Evolutionary conservation across 1,140 invertebrate species (phyloP).

Genomic region (Tetraneura akinire): DNA sequence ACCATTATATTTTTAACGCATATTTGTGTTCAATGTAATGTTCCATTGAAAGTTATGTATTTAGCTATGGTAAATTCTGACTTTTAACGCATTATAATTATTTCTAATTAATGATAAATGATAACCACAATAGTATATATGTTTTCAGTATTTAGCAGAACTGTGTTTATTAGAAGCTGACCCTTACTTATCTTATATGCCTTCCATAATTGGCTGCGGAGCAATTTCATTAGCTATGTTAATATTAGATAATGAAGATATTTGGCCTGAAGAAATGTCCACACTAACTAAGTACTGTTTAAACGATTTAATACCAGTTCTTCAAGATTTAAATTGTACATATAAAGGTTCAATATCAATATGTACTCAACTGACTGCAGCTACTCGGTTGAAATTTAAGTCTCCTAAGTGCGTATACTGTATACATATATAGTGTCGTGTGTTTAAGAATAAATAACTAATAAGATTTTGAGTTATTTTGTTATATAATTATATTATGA

Average conservation of each 20-base stretch:
- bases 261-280: conserved; percentile 69
- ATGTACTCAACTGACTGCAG: conserved; percentile 74
- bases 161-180: conserved; percentile 83
- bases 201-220: conserved; percentile 82
- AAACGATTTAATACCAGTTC: conserved; percentile 69
- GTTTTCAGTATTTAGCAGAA: conserved; percentile 80
- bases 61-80: conserved; percentile 73
- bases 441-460: no score
- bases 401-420: conserved; percentile 56
- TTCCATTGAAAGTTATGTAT: conserved; percentile 70
- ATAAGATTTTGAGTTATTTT: no score
- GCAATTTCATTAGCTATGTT: conserved; percentile 80
- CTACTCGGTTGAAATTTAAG: conserved; percentile 84
- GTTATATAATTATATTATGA: no score
- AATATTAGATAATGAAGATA: conserved; percentile 62
- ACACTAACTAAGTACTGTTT: conserved; percentile 71
- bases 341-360: conserved; percentile 69
- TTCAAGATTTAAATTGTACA: conserved; percentile 69
- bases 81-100: background rate
- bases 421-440: no score
- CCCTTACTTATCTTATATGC: conserved; percentile 77
- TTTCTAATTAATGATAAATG: background rate
- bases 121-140: conserved; percentile 44
- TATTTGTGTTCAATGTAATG: conserved; percentile 69
- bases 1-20: conserved; percentile 77